Percentiles rank a stretch among this genome's conserved stretches.
Conservation (phyloP, 2,797 vertebrate species). For the Myotis findleyi region DNA sequence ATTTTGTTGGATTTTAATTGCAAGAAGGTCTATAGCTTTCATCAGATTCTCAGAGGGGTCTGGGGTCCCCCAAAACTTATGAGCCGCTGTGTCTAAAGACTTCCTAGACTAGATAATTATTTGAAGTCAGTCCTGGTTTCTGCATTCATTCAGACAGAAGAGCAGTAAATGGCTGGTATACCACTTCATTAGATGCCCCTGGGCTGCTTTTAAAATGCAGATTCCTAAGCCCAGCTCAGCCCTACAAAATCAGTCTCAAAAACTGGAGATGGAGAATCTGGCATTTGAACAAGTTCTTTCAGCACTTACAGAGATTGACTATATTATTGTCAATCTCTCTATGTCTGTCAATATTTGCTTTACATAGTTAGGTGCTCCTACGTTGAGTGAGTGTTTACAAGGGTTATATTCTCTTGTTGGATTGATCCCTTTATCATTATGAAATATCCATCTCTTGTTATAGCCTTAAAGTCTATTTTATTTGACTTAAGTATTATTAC, state of each 20-base stretch:
- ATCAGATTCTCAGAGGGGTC: not conserved
- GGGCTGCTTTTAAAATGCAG: not conserved
- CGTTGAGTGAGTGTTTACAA: not conserved
- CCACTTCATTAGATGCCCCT: not conserved
- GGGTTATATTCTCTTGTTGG: not conserved
- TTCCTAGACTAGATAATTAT: not conserved
- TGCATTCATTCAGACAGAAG: not conserved
- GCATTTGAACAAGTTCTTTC: not conserved
- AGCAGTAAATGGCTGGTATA: not conserved
- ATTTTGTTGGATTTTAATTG: not conserved
- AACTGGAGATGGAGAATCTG: not conserved
- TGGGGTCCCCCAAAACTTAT: not conserved
- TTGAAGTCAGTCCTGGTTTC: not conserved
- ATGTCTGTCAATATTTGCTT: not conserved
- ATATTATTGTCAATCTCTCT: not conserved
- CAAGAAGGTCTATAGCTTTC: not conserved
- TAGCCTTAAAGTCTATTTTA: not conserved
- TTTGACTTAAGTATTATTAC: not conserved
- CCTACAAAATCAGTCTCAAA: not conserved
- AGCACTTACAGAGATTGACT: not conserved
- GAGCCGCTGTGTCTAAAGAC: not conserved
- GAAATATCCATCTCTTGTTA: not conserved
- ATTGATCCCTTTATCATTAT: not conserved
- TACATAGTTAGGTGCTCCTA: not conserved
- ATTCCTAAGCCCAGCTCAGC: not conserved